phyloP scores from a whole-genome alignment of 2,113 vertebrate genomes.

The Machaerirhynchus nigripectus region DNA sequence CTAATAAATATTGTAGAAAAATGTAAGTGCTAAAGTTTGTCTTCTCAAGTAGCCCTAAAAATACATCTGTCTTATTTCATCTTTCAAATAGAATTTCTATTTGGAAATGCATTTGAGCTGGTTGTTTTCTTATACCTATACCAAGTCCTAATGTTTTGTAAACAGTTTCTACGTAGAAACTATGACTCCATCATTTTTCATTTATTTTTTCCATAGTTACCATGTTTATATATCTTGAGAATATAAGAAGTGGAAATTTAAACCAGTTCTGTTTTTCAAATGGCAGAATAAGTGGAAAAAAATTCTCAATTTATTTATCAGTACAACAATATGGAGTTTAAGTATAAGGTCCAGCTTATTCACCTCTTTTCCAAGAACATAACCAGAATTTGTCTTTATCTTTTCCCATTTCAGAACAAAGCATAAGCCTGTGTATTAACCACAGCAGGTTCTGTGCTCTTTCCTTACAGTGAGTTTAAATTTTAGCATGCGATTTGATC shows the following conservation, averaged over 20 bases:
- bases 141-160: not conserved
- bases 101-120: not conserved
- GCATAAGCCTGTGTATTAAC: not conserved
- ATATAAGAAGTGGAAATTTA: not conserved
- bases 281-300: not conserved
- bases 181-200: not conserved
- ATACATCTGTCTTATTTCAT: not conserved
- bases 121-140: not conserved
- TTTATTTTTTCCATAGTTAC: not conserved
- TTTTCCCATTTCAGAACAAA: not conserved
- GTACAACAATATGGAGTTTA: not conserved
- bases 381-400: not conserved
- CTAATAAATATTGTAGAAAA: not conserved
- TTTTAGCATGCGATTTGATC: not conserved
- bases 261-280: not conserved
- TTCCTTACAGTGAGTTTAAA: not conserved
- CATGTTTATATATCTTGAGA: not conserved
- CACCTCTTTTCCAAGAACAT: not conserved
- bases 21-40: not conserved
- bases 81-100: not conserved
- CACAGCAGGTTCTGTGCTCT: not conserved
- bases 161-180: not conserved
- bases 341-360: not conserved
- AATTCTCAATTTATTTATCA: not conserved
- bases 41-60: not conserved